These are phyloP conservation scores for Romanogobio albipinnatus DNA, from an alignment of 2,113 vertebrate genomes.

Conservation along the genomic window DNA sequence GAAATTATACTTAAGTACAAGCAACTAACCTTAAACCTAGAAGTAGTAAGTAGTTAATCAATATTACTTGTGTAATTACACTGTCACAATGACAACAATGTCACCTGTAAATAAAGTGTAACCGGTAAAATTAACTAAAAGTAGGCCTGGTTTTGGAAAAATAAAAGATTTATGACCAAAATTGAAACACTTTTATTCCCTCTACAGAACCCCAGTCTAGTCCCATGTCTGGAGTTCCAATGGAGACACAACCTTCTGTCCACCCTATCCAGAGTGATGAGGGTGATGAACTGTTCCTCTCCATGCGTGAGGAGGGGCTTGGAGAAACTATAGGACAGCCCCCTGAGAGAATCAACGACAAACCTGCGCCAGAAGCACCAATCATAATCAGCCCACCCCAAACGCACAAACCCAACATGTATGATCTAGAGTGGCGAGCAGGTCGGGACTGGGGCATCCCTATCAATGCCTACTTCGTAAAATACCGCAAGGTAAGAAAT, in stretches of 20 bases:
- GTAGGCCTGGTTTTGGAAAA: no score
- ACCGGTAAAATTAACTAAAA: no score
- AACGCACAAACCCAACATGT: slow-evolving; percentile 85
- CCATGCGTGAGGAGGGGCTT: slow-evolving; percentile 47
- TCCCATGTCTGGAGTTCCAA: slow-evolving; percentile 53
- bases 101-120: no score
- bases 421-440: slow-evolving; percentile 89
- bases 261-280: slow-evolving; percentile 76
- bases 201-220: slow-evolving; percentile 70
- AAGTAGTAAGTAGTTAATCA: background rate
- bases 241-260: slow-evolving; percentile 57
- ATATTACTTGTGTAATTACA: background rate
- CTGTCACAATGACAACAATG: background rate
- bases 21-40: background rate
- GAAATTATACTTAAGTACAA: background rate
- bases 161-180: no score
- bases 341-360: slow-evolving; percentile 57
- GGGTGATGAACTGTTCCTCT: slow-evolving; percentile 59
- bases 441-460: slow-evolving; percentile 86
- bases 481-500: slow-evolving; percentile 90
- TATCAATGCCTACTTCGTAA: slow-evolving; percentile 93
- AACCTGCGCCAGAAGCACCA: slow-evolving; percentile 87
- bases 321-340: slow-evolving; percentile 34
- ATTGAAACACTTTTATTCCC: background rate
- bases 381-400: slow-evolving; percentile 94